These are phyloP conservation scores for Pseudolycoriella hygida DNA, from an alignment of 2,888 invertebrate genomes.

Conservation along the genomic window DNA sequence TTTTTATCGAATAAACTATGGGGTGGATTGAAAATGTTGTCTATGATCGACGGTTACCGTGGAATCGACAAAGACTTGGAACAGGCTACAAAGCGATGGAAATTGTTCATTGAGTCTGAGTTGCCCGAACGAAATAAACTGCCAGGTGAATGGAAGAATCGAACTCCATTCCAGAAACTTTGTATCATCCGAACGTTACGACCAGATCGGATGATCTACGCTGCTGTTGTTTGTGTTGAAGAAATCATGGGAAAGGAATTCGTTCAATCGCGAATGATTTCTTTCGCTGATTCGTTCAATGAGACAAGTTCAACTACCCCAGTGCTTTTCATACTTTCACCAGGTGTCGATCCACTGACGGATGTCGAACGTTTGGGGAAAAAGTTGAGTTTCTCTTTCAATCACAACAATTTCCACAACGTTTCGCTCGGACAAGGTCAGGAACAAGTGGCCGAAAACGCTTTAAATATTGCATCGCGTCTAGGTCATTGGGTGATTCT, in stretches of 20 bases:
- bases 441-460: conserved; percentile 75
- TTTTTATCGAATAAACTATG: conserved; percentile 65
- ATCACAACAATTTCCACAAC: conserved; percentile 71
- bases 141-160: conserved; percentile 95
- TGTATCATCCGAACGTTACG: conserved; percentile 84
- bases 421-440: conserved; percentile 92
- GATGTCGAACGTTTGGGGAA: conserved; percentile 66
- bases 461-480: conserved; percentile 54
- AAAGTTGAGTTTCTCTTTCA: conserved; percentile 59
- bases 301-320: conserved; percentile 75
- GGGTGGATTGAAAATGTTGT: conserved; percentile 68
- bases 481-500: conserved; percentile 85
- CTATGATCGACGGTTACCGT: conserved; percentile 64
- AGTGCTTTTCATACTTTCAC: conserved; percentile 85
- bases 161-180: conserved; percentile 64
- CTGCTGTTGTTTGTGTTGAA: conserved; percentile 73
- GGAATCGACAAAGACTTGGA: conserved; percentile 85
- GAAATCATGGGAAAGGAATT: conserved; percentile 74
- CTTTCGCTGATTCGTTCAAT: conserved; percentile 67
- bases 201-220: conserved; percentile 89
- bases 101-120: conserved; percentile 79
- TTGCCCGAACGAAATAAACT: conserved; percentile 84
- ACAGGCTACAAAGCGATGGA: conserved; percentile 82
- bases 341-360: conserved; percentile 77
- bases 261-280: conserved; percentile 55